phyloP scores from a whole-genome alignment of 1,140 invertebrate genomes.

The Apis laboriosa region DNA sequence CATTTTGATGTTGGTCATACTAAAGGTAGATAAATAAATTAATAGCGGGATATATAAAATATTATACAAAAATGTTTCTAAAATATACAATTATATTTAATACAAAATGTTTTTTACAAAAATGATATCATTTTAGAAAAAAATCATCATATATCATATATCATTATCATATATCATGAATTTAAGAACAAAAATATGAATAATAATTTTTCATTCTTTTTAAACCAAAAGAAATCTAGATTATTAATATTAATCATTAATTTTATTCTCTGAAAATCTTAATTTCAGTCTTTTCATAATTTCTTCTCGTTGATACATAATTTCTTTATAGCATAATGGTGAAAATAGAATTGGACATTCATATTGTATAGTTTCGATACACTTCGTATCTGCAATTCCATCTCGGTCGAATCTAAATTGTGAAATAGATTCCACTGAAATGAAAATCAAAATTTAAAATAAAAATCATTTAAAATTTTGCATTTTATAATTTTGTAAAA shows the following conservation, averaged over 20 bases:
- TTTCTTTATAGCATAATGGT: constrained; percentile 82
- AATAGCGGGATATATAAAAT: constrained; percentile 6
- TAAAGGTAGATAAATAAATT: not conserved
- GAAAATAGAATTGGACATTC: constrained; percentile 84
- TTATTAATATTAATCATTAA: constrained; percentile 7
- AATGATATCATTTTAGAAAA: not conserved
- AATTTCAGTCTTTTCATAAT: constrained; percentile 83
- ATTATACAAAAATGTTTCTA: not conserved
- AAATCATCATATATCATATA: not conserved
- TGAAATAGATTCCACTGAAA: constrained; percentile 83
- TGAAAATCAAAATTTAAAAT: constrained; percentile 53
- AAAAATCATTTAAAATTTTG: constrained; percentile 22
- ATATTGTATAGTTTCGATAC: constrained; percentile 83
- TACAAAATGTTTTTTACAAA: not conserved
- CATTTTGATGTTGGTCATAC: constrained; percentile 48
- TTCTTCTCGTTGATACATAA: constrained; percentile 83
- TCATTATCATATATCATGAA: not conserved
- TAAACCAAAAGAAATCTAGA: not conserved
- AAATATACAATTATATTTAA: too few relatives aligned
- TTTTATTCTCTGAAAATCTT: constrained; percentile 76
- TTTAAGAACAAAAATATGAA: not conserved
- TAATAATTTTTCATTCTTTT: constrained; percentile 32
- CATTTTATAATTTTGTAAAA: not conserved
- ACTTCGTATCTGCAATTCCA: constrained; percentile 78
- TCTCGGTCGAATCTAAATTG: constrained; percentile 82